Base-by-base conservation (phyloP, 2,797 vertebrate species). In the Coccyzus lansbergi region DNA sequence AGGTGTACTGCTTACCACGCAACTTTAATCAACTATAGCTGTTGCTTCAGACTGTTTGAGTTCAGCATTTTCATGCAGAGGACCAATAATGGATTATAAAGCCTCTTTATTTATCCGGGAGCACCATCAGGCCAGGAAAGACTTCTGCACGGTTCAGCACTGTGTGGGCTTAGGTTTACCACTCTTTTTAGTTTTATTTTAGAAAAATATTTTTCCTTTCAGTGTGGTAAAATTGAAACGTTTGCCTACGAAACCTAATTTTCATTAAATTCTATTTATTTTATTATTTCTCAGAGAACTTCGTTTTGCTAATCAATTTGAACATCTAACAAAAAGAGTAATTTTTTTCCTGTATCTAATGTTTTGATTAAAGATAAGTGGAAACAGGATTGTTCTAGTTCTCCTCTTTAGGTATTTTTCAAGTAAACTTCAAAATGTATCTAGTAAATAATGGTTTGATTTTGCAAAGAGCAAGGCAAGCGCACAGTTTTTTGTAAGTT, bases 41-140 rank as follows among this genome's bases (percentile, higher is more conserved):
- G 68, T 86, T 53, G 62, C 42, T 78, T 85, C 82, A 93, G 34
- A 78, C 76, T 68, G 89, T 92, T 69, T 24, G 79, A 78, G 81
- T 82, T 82, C 51, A 69, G 51, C 9, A 0, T 86, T 88, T 93
- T 72, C 78, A 91, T 62, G 34, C 46, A 55, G 7, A 49, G 34
- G 31, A 62, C 52, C 52, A 68, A 10, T 40, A 91, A 63, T 20
- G 55, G n/a, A 65, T 80, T 26, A 51, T 63, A 51, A 26, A 68
- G n/a, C 38, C 34, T 51, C 85, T 81, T 90, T 74, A 70, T 90
- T 86, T 90, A 64, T 80, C 53, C 18, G 5, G 29, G n/a, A 68
- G 53, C 1, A 1, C 29, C 29, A 12, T n/a, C 40, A 86, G n/a
- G 28, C 42, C 26, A 49, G 36, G 51, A 81, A 59, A 25, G 15